A percentile compares a stretch with the other conserved stretches of the same genome.
These are phyloP conservation scores for Dorcus hopei DNA, from an alignment of 2,888 invertebrate species.

Conservation along the genomic window DNA sequence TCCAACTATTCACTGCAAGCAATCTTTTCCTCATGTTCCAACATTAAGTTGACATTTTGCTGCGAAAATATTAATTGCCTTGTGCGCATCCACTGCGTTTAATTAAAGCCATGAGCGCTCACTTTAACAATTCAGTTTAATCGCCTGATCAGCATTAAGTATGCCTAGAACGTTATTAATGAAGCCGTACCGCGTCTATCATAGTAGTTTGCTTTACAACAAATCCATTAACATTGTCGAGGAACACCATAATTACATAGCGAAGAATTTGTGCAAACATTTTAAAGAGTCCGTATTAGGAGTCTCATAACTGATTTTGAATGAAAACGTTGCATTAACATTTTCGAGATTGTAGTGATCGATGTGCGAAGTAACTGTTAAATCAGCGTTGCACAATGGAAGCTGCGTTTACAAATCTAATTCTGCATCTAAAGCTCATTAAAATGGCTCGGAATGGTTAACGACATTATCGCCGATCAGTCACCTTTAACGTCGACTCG, in stretches of 20 bases:
- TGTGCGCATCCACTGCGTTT: background rate
- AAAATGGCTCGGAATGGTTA: conserved; percentile 14
- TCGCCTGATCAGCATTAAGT: conserved; percentile 1
- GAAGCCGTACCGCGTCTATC: background rate
- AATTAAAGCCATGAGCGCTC: background rate
- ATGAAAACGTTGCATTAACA: background rate
- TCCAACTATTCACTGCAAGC: too few relatives aligned
- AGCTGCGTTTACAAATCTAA: conserved; percentile 9
- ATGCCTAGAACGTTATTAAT: conserved; percentile 1
- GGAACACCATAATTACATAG: background rate
- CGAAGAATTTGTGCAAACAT: background rate
- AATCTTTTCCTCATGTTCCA: too few relatives aligned
- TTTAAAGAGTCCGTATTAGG: too few relatives aligned
- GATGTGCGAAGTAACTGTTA: background rate
- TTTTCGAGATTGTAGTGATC: background rate
- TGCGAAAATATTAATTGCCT: background rate
- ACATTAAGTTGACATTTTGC: background rate
- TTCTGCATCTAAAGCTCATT: conserved; percentile 14
- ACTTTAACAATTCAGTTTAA: background rate
- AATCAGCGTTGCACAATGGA: background rate
- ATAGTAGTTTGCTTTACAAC: background rate
- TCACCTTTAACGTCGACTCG: background rate
- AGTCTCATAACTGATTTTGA: background rate
- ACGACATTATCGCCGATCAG: conserved; percentile 2
- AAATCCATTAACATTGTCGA: background rate